Evolutionary conservation across 2,113 vertebrate species (phyloP), one percentile per base, ranked within the genome.

Genomic region (Bubo bubo): DNA sequence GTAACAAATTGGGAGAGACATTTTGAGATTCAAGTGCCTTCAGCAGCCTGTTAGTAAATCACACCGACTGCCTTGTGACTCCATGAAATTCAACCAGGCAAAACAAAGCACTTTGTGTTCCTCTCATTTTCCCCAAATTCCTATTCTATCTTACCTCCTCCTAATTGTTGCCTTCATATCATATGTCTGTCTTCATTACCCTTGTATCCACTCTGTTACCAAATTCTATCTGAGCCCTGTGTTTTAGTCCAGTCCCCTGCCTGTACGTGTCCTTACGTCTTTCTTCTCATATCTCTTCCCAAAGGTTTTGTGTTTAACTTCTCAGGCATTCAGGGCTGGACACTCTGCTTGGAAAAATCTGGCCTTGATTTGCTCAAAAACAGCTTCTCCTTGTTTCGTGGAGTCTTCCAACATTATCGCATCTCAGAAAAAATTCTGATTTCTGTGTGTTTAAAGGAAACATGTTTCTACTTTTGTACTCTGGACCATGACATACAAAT

Each of bases 381-480:
- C 52, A 84, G 3, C 23, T 86, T 85, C 56, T 83, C 9, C 32
- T 77, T 82, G 41, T 84, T 87, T 79, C 39, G 12, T 75, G 43
- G 43, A 86, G 47, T 27, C 41, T 85, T 89, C 39, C 70, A 90
- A 67, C 26, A 27, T 53, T 93, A 76, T 62, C 10, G 1, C 37
- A 62, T 53, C 91, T 55, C 79, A 84, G 75, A 92, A 86, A 80
- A 59, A 88, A 76, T 79, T 92, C 52, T 4, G 8, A 89, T 81
- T 93, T 87, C 70, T 91, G 22, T 34, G 43, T 84, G 37, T 90
- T 89, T 92, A 68, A 79, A 70, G 55, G 83, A 93, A 96, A 76
- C 32, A 19, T 66, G 32, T 95, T 93, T 94, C 49, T 81, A 30
- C 56, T 93, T 91, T 68, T 75, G 59, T 64, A 43, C 66, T 84